Evolutionary conservation across 1,140 invertebrate species (phyloP).

Genomic region (Procambarus clarkii): DNA sequence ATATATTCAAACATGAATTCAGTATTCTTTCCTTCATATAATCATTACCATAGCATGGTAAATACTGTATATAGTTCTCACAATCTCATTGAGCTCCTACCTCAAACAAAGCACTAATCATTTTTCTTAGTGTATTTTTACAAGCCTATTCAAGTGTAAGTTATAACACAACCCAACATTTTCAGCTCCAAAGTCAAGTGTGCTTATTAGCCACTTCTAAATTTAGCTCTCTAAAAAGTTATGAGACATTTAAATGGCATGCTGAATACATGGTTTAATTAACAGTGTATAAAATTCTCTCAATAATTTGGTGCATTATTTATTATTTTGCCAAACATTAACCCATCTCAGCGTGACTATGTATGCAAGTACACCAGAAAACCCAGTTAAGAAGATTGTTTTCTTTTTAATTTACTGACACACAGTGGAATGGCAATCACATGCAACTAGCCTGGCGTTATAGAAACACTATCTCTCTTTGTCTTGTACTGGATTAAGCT

Average conservation of each 20-base stretch:
- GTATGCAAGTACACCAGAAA: slow-evolving; percentile 4
- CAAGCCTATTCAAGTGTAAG: no score
- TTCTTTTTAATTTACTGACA: no score
- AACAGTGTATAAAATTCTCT: neutral
- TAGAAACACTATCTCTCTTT: no score
- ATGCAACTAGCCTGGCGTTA: no score
- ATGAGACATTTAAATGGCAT: neutral
- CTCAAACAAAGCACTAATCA: no score
- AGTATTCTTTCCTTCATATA: neutral
- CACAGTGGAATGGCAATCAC: no score
- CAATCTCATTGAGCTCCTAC: no score
- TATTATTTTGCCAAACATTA: neutral
- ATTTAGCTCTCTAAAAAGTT: slow-evolving; percentile 1
- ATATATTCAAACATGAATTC: no score
- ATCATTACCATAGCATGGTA: no score
- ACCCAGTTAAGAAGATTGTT: neutral
- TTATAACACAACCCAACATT: no score
- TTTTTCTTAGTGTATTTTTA: no score
- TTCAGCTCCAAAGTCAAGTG: neutral
- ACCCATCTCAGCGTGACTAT: slow-evolving; percentile 1
- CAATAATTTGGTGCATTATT: neutral
- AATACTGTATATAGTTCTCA: neutral
- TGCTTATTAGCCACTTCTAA: neutral
- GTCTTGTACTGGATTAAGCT: no score
- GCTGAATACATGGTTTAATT: neutral